Evolutionary conservation across 2,797 vertebrate species (phyloP).

Genomic region (Cuculus canorus): DNA sequence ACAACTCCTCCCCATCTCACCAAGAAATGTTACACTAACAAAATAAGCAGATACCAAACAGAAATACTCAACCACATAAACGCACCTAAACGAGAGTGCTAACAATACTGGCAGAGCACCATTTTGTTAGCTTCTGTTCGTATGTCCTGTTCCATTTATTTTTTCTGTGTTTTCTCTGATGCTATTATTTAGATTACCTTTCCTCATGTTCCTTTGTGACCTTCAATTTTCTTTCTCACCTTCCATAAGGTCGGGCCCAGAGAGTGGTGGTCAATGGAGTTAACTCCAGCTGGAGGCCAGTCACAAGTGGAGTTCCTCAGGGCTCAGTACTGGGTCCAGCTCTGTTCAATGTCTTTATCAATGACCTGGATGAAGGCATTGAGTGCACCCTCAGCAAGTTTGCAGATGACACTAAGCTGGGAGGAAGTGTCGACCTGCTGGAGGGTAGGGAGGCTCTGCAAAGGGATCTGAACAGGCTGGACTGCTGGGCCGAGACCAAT

Average conservation of each 20-base stretch:
- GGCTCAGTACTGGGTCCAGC: no score
- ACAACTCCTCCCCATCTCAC: not conserved
- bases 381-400: no score
- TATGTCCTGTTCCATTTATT: not conserved
- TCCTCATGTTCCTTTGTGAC: not conserved
- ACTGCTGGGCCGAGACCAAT: no score
- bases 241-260: not conserved
- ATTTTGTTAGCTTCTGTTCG: not conserved
- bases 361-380: no score
- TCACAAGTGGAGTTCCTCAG: no score
- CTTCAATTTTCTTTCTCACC: not conserved
- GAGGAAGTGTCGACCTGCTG: no score
- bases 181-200: not conserved
- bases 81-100: not conserved
- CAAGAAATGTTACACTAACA: not conserved
- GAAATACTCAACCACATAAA: not conserved
- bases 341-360: no score
- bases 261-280: no score
- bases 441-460: no score
- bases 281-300: no score
- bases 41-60: not conserved
- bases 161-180: not conserved
- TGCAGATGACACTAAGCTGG: no score
- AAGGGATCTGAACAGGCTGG: no score
- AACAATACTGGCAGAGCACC: not conserved